Percentiles rank a stretch among this genome's conserved stretches.
Evolutionary conservation across 2,797 vertebrate genomes (phyloP).

Genomic region (Podarcis siculus): DNA sequence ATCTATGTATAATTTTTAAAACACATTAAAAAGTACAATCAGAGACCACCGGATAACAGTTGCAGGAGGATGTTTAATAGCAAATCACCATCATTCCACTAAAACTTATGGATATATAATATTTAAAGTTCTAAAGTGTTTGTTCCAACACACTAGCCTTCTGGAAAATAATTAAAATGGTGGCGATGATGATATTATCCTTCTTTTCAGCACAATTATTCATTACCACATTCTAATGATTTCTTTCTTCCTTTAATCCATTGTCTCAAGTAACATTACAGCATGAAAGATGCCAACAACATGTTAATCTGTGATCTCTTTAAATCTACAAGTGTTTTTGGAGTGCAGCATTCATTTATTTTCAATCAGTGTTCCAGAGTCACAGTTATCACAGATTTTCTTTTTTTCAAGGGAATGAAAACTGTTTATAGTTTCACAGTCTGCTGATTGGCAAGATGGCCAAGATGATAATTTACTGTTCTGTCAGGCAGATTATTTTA

Average conservation of each 20-base stretch:
- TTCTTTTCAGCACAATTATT: conserved; percentile 28
- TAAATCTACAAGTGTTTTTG: conserved; percentile 40
- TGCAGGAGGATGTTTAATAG: no score
- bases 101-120: not conserved
- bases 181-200: not conserved
- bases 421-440: conserved; percentile 28
- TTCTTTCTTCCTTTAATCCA: conserved; percentile 30
- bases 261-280: conserved; percentile 14
- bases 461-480: conserved; percentile 30
- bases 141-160: not conserved
- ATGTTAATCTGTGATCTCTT: conserved; percentile 22
- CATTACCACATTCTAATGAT: conserved; percentile 19
- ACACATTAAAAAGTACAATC: no score
- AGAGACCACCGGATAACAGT: no score
- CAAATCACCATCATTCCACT: not conserved
- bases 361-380: conserved; percentile 25
- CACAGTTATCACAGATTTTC: not conserved
- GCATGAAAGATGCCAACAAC: conserved; percentile 3
- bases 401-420: conserved; percentile 9
- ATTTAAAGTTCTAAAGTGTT: not conserved
- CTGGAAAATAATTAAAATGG: not conserved
- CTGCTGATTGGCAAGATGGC: conserved; percentile 23
- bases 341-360: conserved; percentile 4
- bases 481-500: conserved; percentile 38
- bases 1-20: no score